phyloP scores from a whole-genome alignment of 2,888 invertebrate species.

The Elmis aenea region DNA sequence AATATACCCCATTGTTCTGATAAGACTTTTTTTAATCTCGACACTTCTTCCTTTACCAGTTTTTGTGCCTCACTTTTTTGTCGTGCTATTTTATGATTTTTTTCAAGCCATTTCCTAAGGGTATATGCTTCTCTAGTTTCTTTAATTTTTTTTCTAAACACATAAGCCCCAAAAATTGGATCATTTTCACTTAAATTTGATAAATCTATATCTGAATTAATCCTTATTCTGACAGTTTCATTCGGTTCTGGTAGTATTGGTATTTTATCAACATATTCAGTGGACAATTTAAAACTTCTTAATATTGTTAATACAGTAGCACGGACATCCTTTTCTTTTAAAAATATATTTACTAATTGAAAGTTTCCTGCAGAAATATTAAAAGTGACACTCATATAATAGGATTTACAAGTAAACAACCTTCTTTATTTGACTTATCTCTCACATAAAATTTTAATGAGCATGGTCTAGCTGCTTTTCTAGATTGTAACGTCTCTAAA shows the following conservation, averaged over 20 bases:
- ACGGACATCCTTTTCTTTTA: constrained; percentile 64
- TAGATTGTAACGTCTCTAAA: constrained; percentile 70
- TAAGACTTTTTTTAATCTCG: constrained; percentile 57
- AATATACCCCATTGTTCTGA: constrained; percentile 54
- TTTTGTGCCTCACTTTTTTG: constrained; percentile 60
- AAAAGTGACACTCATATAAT: constrained; percentile 6
- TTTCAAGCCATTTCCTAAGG: constrained; percentile 63
- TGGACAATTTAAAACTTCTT: constrained; percentile 76
- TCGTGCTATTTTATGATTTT: constrained; percentile 64
- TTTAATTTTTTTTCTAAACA: constrained; percentile 49
- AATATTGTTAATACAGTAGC: constrained; percentile 72
- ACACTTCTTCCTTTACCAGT: constrained; percentile 71
- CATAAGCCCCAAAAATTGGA: constrained; percentile 50
- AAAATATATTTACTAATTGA: constrained; percentile 66
- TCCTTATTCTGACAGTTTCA: constrained; percentile 7
- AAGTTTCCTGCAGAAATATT: constrained; percentile 56
- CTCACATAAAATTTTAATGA: constrained; percentile 78
- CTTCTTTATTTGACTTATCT: constrained; percentile 46
- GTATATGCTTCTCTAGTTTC: constrained; percentile 40
- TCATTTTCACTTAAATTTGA: constrained; percentile 47
- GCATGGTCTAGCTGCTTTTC: constrained; percentile 55
- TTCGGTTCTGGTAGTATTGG: constrained; percentile 40
- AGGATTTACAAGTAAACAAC: constrained; percentile 27
- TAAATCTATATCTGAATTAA: constrained; percentile 36
- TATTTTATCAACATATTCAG: constrained; percentile 80